Base-by-base conservation (phyloP, 2,113 vertebrate species). In the Sinosuthora webbiana region DNA sequence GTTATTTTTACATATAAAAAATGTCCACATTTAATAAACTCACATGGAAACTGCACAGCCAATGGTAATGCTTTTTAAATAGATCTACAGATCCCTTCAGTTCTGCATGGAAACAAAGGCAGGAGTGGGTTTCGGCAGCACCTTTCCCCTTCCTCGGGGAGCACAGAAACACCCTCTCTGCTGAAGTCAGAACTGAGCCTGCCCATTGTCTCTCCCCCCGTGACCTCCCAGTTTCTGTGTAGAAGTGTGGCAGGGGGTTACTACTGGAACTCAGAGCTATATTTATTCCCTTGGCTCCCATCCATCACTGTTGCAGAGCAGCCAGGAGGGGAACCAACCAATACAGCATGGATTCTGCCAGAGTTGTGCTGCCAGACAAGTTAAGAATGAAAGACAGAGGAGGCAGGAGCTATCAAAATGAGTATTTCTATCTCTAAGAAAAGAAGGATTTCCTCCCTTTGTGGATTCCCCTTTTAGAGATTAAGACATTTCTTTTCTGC, bases 251-350 rank as follows among this genome's bases (percentile, higher is more conserved):
- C 96, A 95, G 93, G 92, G 90, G 92, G 93, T 92, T 97, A 95
- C 95, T 92, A 96, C 93, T 95, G 81, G 90, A 95, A 92, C 80
- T 93, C 63, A 0, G 92, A 95, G 92, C 93, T 96, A 95, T 96
- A 97, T 96, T 96, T 97, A 96, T 95, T 96, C 94, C 94, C 83
- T 86, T 96, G 96, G 95, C 93, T 96, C 88, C 47, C 60, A 90
- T 96, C 95, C 96, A 96, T 74, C 69, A 31, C 88, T 74, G 41
- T 68, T 90, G 90, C 95, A 97, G 70, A 93, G 93, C 93, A 78
- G 95, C 96, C 95, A 97, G 95, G 93, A 95, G 93, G 91, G 88
- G 90, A 96, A 94, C 95, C 95, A 94, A 95, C 94, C 94, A 89
- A 96, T 96, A 86, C 94, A 96, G 92, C 92, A 89, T 53, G 86